Base-by-base conservation (phyloP, 2,113 vertebrate species). In the Lichenostomus cassidix region DNA sequence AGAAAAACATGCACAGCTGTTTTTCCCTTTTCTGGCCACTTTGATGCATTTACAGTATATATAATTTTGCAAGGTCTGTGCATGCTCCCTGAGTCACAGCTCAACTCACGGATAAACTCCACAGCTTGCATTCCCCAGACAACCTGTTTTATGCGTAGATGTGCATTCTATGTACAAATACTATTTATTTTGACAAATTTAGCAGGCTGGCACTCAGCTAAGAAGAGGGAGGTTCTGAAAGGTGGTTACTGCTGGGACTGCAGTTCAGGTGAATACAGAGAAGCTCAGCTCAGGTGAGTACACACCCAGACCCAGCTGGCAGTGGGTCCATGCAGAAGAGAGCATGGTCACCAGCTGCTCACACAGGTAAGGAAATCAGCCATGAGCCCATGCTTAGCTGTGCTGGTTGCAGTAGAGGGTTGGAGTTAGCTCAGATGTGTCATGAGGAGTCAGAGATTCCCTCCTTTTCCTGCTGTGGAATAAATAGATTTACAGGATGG, bases 1-100 rank as follows among this genome's bases (percentile, higher is more conserved):
- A 94, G 46, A 60, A 95, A 89, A 96, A 70, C 56, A 56, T 9
- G 39, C 44, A n/a, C 89, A 87, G 84, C 83, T 92, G 60, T 24
- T 93, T 91, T 87, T 79, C 56, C n/a, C 47, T 90, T 90, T 60
- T 92, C 88, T 90, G 73, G 39, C 44, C 80, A 92, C 64, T 93
- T 95, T 74, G 52, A 68, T 73, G 44, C 1, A 4, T 52, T 83
- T 93, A 89, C 11, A 70, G 59, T 42, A 89, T 69, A 53, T 33
- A 49, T 53, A 56, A 78, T 82, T 94, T 84, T 95, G 25, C 53
- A 71, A 90, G 55, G 27, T 78, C 56, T 89, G 28, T 67, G 37
- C 0, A 0, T 68, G n/a, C n/a, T 89, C 49, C 41, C 50, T 33
- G 64, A 79, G 35, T 55, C 47, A 59, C 53, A 37, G 73, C 50